phyloP scores from a whole-genome alignment of 2,113 vertebrate species.

The Paraplagusia blochii region DNA sequence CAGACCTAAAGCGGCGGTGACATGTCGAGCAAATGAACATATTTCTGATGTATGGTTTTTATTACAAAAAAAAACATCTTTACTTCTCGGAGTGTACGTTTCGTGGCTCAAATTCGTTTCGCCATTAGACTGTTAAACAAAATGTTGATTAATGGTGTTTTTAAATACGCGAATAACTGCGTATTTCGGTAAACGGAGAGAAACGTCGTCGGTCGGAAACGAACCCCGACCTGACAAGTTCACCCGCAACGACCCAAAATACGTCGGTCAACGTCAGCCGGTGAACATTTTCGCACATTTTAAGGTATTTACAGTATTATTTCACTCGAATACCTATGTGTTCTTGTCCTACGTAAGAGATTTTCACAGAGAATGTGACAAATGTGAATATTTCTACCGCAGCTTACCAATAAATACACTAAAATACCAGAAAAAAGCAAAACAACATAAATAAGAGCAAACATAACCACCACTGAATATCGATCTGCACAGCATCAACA shows the following conservation, averaged over 20 bases:
- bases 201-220: not conserved
- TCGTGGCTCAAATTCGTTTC: not conserved
- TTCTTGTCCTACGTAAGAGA: no score
- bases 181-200: not conserved
- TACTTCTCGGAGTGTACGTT: not conserved
- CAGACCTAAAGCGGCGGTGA: conserved; percentile 8
- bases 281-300: not conserved
- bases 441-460: no score
- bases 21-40: not conserved
- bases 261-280: not conserved
- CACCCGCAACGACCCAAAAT: not conserved
- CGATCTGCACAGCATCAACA: no score
- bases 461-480: no score
- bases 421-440: no score
- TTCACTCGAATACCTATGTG: not conserved
- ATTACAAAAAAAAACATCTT: not conserved
- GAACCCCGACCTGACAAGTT: conserved; percentile 1
- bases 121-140: not conserved
- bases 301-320: not conserved
- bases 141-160: not conserved
- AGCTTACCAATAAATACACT: no score
- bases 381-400: no score
- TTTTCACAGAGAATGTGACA: no score
- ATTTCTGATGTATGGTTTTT: not conserved
- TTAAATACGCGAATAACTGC: not conserved